phyloP scores from a whole-genome alignment of 1,140 invertebrate species.

The Cherax destructor region DNA sequence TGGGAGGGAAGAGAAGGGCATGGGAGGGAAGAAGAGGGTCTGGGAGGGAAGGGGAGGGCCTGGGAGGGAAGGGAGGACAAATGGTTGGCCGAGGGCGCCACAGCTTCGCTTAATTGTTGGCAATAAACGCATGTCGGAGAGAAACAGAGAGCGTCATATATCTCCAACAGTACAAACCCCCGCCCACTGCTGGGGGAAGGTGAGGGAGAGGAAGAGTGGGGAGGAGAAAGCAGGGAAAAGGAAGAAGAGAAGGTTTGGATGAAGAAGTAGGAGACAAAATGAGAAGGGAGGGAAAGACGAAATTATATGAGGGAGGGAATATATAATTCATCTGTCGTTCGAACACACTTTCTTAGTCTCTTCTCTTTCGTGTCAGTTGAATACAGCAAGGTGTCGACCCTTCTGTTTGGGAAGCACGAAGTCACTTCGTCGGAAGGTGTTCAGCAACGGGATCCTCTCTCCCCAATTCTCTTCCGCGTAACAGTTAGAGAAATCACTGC shows the following conservation, averaged over 20 bases:
- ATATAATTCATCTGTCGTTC: too few species aligned
- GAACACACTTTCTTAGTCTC: too few species aligned
- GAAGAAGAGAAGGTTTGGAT: neutral
- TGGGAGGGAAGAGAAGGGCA: neutral
- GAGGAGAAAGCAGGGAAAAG: neutral
- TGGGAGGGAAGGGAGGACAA: slow-evolving; percentile 16
- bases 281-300: neutral
- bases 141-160: slow-evolving; percentile 60
- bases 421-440: too few species aligned
- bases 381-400: too few species aligned
- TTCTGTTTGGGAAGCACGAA: too few species aligned
- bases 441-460: too few species aligned
- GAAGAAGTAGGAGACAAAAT: neutral
- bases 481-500: too few species aligned
- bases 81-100: slow-evolving; percentile 39
- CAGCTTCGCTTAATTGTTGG: slow-evolving; percentile 65
- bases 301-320: too few species aligned
- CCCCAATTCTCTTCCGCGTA: too few species aligned
- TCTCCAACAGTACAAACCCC: slow-evolving; percentile 19
- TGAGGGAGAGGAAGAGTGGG: neutral
- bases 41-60: slow-evolving; percentile 1
- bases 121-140: slow-evolving; percentile 65
- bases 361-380: too few species aligned
- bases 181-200: neutral
- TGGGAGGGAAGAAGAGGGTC: neutral